Percentiles rank a stretch among this genome's conserved stretches.
phyloP scores from a whole-genome alignment of 2,888 invertebrate species.

The Microdon myrmicae region DNA sequence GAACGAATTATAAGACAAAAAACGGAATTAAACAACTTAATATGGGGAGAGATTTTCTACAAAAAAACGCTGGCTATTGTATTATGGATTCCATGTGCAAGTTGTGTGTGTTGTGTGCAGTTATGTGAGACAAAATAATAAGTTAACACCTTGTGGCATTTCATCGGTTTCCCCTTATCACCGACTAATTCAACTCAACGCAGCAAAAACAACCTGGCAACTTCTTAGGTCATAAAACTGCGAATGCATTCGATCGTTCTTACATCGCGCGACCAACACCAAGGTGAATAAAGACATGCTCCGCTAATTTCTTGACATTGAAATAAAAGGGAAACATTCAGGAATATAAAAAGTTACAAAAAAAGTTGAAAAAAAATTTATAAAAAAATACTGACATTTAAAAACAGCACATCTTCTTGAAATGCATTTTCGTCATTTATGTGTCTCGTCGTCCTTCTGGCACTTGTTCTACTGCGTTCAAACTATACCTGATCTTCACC shows the following conservation, averaged over 20 bases:
- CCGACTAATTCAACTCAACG: constrained; percentile 15
- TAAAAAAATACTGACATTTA: no score
- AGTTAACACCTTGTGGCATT: constrained; percentile 43
- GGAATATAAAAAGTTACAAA: constrained; percentile 21
- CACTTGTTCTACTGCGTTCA: constrained; percentile 25
- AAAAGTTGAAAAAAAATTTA: constrained; percentile 37
- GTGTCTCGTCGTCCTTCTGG: background rate
- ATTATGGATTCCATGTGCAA: no score
- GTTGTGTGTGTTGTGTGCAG: background rate
- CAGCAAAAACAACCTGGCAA: constrained; percentile 31
- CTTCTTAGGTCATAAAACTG: constrained; percentile 46
- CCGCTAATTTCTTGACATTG: constrained; percentile 40
- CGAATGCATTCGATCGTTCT: constrained; percentile 34
- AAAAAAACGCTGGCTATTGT: no score
- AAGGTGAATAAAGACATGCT: constrained; percentile 42
- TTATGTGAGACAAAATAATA: constrained; percentile 39
- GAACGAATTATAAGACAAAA: no score
- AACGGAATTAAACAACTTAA: no score
- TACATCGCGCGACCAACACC: constrained; percentile 15
- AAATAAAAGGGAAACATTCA: constrained; percentile 9
- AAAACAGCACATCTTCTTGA: constrained; percentile 28
- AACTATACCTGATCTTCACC: constrained; percentile 12
- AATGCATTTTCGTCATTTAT: constrained; percentile 6
- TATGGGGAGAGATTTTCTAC: no score
- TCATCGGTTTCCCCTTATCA: constrained; percentile 50